Evolutionary conservation across 2,113 vertebrate species (phyloP), one percentile per base, ranked within the genome.

Genomic region (Melanerpes aurifrons): DNA sequence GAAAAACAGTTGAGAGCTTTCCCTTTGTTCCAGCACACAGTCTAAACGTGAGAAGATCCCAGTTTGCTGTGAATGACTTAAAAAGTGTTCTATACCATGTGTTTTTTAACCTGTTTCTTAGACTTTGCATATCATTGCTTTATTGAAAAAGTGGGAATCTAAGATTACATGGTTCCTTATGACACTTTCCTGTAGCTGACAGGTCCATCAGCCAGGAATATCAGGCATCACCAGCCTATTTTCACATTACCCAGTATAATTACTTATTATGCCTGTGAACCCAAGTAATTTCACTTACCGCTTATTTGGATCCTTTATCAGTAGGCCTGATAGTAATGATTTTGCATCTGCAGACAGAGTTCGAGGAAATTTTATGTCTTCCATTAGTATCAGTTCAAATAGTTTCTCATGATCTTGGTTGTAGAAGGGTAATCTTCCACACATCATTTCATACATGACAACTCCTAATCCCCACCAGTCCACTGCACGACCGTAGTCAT

Each of bases 401-500:
- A 99, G 98, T 93, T 99, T 99, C 98, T 99, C 99, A 35, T 99
- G 99, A 97, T 99, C 99, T 97, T 99, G 99, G 97, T 99, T 99
- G 97, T 99, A 99, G 98, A 99, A 99, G 1, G 99, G 99, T 84
- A 99, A 95, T 67, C 99, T 98, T 74, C 99, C 99, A 61, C 99
- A 99, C 99, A 99, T 99, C 99, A 99, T 99, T 95, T 99, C 99
- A 78, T 99, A 99, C 97, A 98, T 99, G 94, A 99, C 99, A 86
- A 99, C 99, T 24, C 99, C 99, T 63, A 99, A 97, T 87, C 99
- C 99, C 99, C 99, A 99, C 99, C 99, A 99, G 97, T 99, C 99
- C 94, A 99, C 99, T 35, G 99, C 99, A 66, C 99, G 98, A 19
- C 99, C 99, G 15, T 99, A 99, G 96, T 99, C 99, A 56, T 99